phyloP scores from a whole-genome alignment of 1,140 invertebrate species.

The Helicorthomorpha holstii region DNA sequence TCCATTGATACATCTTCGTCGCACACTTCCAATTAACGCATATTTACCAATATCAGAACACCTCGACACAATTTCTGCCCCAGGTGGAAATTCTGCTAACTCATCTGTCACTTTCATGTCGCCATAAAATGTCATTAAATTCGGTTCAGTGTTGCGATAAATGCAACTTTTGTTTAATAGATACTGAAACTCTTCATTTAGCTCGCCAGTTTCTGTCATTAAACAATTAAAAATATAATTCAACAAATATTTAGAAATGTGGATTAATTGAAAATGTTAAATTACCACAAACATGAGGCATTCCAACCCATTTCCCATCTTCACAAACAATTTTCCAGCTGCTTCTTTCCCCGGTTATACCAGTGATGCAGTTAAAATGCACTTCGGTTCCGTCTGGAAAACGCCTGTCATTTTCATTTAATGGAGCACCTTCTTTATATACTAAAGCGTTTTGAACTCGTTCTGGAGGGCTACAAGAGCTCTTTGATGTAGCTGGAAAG shows the following conservation, averaged over 20 bases:
- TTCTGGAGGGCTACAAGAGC: constrained; percentile 43
- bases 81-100: constrained; percentile 52
- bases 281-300: constrained; percentile 50
- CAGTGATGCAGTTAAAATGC: constrained; percentile 58
- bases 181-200: constrained; percentile 18
- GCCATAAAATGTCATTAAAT: constrained; percentile 59
- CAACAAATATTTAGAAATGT: not conserved
- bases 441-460: constrained; percentile 47
- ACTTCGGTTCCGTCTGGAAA: constrained; percentile 63
- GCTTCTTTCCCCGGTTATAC: constrained; percentile 48
- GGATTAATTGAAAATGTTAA: not conserved
- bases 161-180: constrained; percentile 46
- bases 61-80: constrained; percentile 45
- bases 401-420: constrained; percentile 24
- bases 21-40: constrained; percentile 36
- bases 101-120: constrained; percentile 56
- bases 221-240: constrained; percentile 2
- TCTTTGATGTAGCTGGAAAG: constrained; percentile 7
- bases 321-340: constrained; percentile 69
- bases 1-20: constrained; percentile 47
- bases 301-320: constrained; percentile 60
- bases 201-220: constrained; percentile 31
- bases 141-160: constrained; percentile 53
- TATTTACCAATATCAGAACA: constrained; percentile 65
- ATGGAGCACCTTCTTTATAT: constrained; percentile 39